Evolutionary conservation across 2,888 invertebrate genomes (phyloP).

Genomic region (Leptothorax acervorum): DNA sequence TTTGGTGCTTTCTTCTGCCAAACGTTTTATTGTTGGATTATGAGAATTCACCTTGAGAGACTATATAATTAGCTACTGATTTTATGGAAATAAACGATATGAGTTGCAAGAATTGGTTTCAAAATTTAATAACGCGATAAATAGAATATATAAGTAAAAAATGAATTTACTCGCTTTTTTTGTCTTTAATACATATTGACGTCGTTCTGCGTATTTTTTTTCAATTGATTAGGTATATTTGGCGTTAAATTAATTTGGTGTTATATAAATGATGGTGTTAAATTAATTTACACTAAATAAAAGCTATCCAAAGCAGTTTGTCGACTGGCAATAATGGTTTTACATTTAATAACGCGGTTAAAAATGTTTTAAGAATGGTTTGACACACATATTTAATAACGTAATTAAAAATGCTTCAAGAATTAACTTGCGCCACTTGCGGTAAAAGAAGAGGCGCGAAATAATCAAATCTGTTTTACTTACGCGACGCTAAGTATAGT

Average conservation of each 20-base stretch:
- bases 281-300: not conserved
- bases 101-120: too few relatives aligned
- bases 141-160: too few relatives aligned
- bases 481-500: not conserved
- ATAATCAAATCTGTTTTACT: conserved; percentile 10
- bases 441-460: not conserved
- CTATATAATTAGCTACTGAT: not conserved
- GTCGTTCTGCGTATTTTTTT: too few relatives aligned
- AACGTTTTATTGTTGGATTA: not conserved
- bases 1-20: not conserved
- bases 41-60: not conserved
- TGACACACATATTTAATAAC: not conserved
- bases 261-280: not conserved
- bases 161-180: too few relatives aligned
- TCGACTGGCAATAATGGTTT: not conserved
- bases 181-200: too few relatives aligned
- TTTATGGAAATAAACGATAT: not conserved
- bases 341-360: not conserved
- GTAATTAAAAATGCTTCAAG: not conserved
- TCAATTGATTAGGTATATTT: too few relatives aligned
- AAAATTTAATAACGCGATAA: too few relatives aligned
- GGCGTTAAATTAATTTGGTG: too few relatives aligned
- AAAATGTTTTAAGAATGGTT: not conserved
- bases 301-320: not conserved
- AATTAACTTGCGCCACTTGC: not conserved